phyloP scores from a whole-genome alignment of 2,797 vertebrate species.

The Hypotaenidia okinawae region DNA sequence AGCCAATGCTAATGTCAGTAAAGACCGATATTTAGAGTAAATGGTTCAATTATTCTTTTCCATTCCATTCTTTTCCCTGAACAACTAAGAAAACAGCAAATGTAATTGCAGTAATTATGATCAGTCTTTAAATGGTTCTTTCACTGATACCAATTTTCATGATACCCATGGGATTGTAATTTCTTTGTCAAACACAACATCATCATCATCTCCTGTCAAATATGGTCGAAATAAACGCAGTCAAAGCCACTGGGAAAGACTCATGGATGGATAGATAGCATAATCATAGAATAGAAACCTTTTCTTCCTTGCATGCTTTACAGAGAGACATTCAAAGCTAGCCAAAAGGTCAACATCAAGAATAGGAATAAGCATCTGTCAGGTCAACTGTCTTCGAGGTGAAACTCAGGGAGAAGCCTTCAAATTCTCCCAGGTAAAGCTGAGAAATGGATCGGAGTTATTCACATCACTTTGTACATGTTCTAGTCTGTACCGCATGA shows the following conservation, averaged over 20 bases:
- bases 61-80: not conserved
- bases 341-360: not conserved
- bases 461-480: not conserved
- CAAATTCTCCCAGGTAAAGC: not conserved
- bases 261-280: not conserved
- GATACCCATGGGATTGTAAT: not conserved
- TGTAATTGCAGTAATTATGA: constrained; percentile 52
- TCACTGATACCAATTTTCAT: constrained; percentile 23
- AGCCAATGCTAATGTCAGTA: not conserved
- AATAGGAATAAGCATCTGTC: not conserved
- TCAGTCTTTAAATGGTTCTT: constrained; percentile 29
- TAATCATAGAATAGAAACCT: not conserved
- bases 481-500: not conserved
- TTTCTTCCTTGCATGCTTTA: not conserved
- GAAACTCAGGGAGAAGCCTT: not conserved
- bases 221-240: constrained; percentile 6
- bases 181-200: constrained; percentile 29
- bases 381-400: not conserved
- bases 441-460: not conserved
- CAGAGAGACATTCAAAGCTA: not conserved
- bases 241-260: not conserved
- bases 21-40: constrained; percentile 47
- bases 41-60: constrained; percentile 34
- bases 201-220: not conserved
- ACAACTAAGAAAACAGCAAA: constrained; percentile 49